Evolutionary conservation across 2,888 invertebrate genomes (phyloP).

Genomic region (Aphodius granarius): DNA sequence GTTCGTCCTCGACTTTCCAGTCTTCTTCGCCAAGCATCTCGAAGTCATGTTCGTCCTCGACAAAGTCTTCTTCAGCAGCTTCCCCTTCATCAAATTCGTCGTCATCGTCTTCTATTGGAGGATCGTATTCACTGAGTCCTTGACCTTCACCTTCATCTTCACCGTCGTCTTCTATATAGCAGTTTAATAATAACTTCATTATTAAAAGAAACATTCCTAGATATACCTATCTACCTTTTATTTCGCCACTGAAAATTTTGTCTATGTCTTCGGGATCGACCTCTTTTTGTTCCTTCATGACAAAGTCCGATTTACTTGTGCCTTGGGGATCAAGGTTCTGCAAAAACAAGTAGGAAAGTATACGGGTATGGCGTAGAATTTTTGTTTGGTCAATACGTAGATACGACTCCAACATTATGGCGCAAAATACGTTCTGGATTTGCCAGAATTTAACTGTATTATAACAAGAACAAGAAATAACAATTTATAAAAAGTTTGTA

Average conservation of each 20-base stretch:
- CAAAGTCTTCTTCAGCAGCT: conserved; percentile 5
- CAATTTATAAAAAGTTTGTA: no score
- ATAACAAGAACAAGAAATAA: no score
- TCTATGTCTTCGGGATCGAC: not conserved
- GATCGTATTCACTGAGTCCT: conserved; percentile 17
- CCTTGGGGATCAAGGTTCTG: no score
- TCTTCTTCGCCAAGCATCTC: not conserved
- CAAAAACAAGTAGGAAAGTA: no score
- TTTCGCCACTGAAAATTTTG: not conserved
- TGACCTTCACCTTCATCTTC: conserved; percentile 31
- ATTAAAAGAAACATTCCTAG: not conserved
- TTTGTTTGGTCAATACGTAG: no score
- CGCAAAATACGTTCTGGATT: no score
- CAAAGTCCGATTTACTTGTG: conserved; percentile 5
- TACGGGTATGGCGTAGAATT: no score
- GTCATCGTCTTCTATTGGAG: not conserved
- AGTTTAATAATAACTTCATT: no score
- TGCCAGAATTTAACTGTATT: no score
- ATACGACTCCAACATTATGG: no score
- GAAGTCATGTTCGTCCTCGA: conserved; percentile 18
- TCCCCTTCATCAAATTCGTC: conserved; percentile 21
- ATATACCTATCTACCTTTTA: not conserved
- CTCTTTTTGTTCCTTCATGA: not conserved
- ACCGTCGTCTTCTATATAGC: conserved; percentile 27
- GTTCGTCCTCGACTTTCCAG: not conserved